Base-by-base conservation (phyloP, 2,113 vertebrate genomes). In the Micronycteris hirsuta region DNA sequence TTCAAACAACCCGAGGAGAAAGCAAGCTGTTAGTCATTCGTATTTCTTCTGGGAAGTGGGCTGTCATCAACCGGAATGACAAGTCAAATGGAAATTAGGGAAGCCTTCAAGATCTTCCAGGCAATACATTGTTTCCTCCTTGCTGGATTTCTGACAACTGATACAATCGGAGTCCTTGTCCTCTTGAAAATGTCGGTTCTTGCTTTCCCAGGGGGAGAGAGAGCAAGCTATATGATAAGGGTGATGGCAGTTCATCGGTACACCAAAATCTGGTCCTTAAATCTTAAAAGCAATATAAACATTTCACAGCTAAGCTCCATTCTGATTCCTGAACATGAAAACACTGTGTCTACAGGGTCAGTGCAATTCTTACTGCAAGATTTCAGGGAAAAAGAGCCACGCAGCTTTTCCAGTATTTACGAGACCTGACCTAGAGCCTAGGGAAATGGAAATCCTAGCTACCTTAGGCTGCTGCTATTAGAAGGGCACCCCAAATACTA, bases 271-370 rank as follows among this genome's bases (percentile, higher is more conserved):
- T 56, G 56, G 38, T 31, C n/a, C 28, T 97, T 88, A 87, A 92
- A 9, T 93, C 84, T 61, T 92, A 88, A 54, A 94, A 93, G 54
- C 91, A 97, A 45, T 56, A 36, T 36, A 91, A 36, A 52, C 91
- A 76, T 92, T 96, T 82, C 47, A 96, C 87, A 97, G 97, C 91
- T 89, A 97, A 98, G 70, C 45, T 78, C 86, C 14, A 43, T 96
- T 86, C 89, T 80, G 65, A 77, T 91, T 97, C 85, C 95, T 81
- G 43, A 96, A 68, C 1, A 3, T 17, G 93, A 81, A 89, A 96
- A 97, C 31, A 88, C 31, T 76, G 74, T 58, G 67, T 96, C 74
- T 92, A 56, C 84, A 85, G 52, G 81, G 88, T 92, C 38, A 2
- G 61, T 78, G 47, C 17, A 76, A 93, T 95, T 88, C 22, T 96